A percentile compares a stretch with the other conserved stretches of the same genome.
These are phyloP conservation scores for Lagria hirta DNA, from an alignment of 2,888 invertebrate species.

Conservation along the genomic window DNA sequence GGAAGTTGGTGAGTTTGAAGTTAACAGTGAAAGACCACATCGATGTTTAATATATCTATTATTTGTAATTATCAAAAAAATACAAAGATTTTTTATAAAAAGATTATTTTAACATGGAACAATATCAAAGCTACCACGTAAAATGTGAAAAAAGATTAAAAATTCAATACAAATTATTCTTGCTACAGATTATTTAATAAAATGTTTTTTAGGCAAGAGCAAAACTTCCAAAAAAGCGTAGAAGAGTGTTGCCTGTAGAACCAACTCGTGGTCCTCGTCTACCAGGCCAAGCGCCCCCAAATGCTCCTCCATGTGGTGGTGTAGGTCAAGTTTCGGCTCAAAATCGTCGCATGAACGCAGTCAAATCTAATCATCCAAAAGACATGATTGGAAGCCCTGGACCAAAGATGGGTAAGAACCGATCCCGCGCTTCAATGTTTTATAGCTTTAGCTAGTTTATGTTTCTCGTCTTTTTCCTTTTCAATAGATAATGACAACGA, in stretches of 20 bases:
- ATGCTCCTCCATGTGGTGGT: conserved; percentile 44
- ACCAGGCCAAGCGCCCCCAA: conserved; percentile 52
- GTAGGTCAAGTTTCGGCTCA: conserved; percentile 62
- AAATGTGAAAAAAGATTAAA: too few relatives aligned
- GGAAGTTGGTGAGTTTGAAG: too few relatives aligned
- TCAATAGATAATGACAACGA: conserved; percentile 17
- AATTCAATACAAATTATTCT: too few relatives aligned
- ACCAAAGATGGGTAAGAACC: conserved; percentile 68
- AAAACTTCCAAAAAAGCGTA: conserved; percentile 96
- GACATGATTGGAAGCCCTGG: conserved; percentile 63
- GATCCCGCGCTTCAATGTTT: too few relatives aligned
- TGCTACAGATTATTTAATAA: conserved; percentile 1
- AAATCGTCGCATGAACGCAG: conserved; percentile 81
- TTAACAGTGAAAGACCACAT: too few relatives aligned
- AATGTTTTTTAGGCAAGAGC: conserved; percentile 79
- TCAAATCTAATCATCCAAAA: conserved; percentile 84
- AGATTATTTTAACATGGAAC: too few relatives aligned
- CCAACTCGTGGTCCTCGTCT: conserved; percentile 73
- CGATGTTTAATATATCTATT: too few relatives aligned
- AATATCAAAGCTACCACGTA: too few relatives aligned
- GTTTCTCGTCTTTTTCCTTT: conserved; percentile 2
- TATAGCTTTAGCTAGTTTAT: conserved; percentile 5
- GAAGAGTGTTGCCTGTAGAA: conserved; percentile 95
- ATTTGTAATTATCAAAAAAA: too few relatives aligned
- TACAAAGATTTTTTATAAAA: too few relatives aligned